Evolutionary conservation across 2,113 vertebrate species (phyloP).

Genomic region (Brachypteracias leptosomus): DNA sequence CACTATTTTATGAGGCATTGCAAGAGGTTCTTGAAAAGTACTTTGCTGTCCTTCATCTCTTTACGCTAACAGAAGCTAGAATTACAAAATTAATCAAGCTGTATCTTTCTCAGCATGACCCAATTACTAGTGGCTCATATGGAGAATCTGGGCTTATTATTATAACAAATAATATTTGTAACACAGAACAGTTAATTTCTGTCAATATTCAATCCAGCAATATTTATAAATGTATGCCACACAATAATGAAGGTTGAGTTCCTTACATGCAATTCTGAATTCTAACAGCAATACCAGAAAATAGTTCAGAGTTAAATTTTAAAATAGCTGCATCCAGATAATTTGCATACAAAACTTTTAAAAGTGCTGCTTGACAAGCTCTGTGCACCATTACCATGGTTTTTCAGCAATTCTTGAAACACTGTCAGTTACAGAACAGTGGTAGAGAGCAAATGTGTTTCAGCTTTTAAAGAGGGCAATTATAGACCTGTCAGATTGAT

Average conservation of each 20-base stretch:
- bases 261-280: background rate
- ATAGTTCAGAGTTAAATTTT: background rate
- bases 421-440: background rate
- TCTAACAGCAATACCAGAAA: background rate
- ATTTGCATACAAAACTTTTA: background rate
- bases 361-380: background rate
- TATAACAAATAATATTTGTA: background rate
- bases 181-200: background rate
- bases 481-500: constrained; percentile 15
- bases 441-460: background rate
- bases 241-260: background rate
- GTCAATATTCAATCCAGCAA: background rate
- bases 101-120: background rate
- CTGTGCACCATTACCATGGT: background rate
- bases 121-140: rapidly evolving
- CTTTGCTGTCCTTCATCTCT: background rate
- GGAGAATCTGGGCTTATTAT: background rate
- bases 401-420: background rate
- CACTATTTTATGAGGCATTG: background rate
- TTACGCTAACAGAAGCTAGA: background rate
- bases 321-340: background rate
- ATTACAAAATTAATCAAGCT: background rate
- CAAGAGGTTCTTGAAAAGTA: background rate
- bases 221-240: background rate
- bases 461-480: constrained; percentile 16